Evolutionary conservation across 1,140 invertebrate species (phyloP), one percentile per base, ranked within the genome.

Genomic region (Belonocnema kinseyi): DNA sequence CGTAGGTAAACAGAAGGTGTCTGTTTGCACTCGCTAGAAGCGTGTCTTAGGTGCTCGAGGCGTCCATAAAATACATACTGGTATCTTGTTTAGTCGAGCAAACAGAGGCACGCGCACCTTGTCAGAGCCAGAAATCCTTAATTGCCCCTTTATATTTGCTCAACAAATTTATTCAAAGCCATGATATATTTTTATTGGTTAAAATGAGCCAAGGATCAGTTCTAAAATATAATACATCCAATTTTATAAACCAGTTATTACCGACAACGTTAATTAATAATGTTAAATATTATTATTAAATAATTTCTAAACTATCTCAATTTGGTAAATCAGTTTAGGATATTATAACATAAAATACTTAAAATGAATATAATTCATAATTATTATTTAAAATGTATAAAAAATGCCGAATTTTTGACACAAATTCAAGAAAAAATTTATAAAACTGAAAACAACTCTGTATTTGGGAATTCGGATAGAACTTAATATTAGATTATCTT

Each of bases 81-180:
- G 81, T 88, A 86, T 88, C 85, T 88, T 88, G 83, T 87, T 88
- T 88, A 85, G 83, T 77, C 80, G 82, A 83, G 82, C 87, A 88
- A 88, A 88, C 85, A 88, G 78, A 73, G 85, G 78, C 87, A 88
- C 85, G 84, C 85, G 85, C 85, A 77, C 73, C 78, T 71, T 79
- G 75, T 80, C 75, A 72, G 73, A 72, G 17, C 53, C 75, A 72
- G 70, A 56, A 53, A 80, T 79, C 81, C 80, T 79, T 85, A 85
- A 85, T 87, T 82, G 76, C 73, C 77, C 19, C 10, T n/a, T 72
- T 8, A 50, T 26, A 17, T 79, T 81, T 78, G 66, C 73, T 75
- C 33, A 5, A 70, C 61, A 76, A 79, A 79, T 58, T 66, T 66
- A 10, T 66, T 40, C 26, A 16, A 40, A 66, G 33, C 16, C 40